phyloP scores from a whole-genome alignment of 2,113 vertebrate species.

The Tapirus terrestris region DNA sequence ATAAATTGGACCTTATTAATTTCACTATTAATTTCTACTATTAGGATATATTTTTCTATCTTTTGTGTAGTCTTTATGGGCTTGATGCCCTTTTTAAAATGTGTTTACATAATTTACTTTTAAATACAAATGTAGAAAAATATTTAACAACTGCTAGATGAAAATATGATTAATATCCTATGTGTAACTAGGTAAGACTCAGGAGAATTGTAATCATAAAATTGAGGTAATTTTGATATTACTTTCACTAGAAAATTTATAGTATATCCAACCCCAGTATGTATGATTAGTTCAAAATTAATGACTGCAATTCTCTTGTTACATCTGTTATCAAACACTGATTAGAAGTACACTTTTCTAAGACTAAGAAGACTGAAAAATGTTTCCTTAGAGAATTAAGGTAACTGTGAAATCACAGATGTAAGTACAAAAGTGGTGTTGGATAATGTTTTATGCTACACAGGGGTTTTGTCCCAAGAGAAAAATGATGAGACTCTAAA shows the following conservation, averaged over 20 bases:
- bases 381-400: background rate
- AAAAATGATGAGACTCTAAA: background rate
- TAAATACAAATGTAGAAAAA: slow-evolving; percentile 8
- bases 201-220: background rate
- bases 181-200: background rate
- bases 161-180: background rate
- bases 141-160: background rate
- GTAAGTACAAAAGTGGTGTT: background rate
- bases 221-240: background rate
- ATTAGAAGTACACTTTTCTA: background rate
- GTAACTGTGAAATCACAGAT: background rate
- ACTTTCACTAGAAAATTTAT: background rate
- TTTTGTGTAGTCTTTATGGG: background rate
- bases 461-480: background rate
- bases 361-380: background rate
- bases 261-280: background rate
- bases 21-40: background rate
- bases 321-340: background rate
- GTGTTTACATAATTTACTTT: background rate
- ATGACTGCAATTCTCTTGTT: background rate
- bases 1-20: background rate
- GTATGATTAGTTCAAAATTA: background rate
- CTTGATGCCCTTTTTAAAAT: background rate
- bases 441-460: background rate
- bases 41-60: background rate